Evolutionary conservation across 2,797 vertebrate genomes (phyloP).

Genomic region (Poeciliopsis gracilis): DNA sequence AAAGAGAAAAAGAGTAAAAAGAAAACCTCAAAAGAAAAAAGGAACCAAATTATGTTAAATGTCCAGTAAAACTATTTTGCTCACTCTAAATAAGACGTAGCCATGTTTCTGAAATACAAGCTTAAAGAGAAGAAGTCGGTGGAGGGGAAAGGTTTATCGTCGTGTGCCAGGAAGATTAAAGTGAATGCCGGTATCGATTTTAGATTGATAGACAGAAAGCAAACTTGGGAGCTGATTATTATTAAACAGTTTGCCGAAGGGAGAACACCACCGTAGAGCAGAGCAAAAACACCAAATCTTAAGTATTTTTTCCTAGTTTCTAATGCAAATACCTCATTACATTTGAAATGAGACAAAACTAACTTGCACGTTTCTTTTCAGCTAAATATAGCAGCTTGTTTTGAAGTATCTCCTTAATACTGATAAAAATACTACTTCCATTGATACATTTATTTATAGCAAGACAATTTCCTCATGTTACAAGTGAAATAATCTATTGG

Average conservation of each 20-base stretch:
- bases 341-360: no score
- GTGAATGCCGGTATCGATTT: neutral
- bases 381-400: no score
- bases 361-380: no score
- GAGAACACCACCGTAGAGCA: neutral
- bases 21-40: neutral
- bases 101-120: neutral
- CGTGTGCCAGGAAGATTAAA: neutral
- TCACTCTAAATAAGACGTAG: neutral
- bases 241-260: neutral
- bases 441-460: no score
- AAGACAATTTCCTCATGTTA: no score
- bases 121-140: neutral
- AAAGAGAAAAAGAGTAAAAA: conserved; percentile 4
- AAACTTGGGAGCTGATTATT: neutral
- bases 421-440: no score
- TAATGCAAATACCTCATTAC: no score
- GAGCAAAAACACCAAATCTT: no score
- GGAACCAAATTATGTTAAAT: neutral
- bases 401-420: no score
- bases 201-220: neutral
- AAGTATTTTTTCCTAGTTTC: no score
- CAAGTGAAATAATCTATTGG: no score
- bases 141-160: neutral
- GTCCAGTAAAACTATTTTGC: neutral